phyloP scores from a whole-genome alignment of 2,113 vertebrate genomes.

The Nerophis ophidion region DNA sequence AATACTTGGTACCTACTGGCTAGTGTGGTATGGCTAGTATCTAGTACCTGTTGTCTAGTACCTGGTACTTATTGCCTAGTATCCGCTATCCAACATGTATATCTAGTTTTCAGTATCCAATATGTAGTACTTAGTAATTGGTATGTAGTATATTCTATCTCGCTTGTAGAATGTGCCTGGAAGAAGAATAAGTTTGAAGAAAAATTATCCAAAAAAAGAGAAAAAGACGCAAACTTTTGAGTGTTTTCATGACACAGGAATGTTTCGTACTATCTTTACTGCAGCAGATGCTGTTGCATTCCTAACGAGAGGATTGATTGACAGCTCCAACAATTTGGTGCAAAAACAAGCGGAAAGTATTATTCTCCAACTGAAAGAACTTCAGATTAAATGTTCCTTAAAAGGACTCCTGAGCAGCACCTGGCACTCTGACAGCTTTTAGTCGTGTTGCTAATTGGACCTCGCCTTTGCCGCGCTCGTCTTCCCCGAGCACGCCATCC shows the following conservation, averaged over 20 bases:
- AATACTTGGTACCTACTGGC: too few relatives aligned
- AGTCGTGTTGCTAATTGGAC: conserved; percentile 50
- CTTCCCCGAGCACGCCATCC: conserved; percentile 14
- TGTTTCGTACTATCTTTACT: not conserved
- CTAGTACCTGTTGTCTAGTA: too few relatives aligned
- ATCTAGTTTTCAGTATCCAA: too few relatives aligned
- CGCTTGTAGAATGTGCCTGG: too few relatives aligned
- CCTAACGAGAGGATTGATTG: conserved; percentile 35
- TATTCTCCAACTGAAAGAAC: conserved; percentile 20
- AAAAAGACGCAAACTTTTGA: not conserved
- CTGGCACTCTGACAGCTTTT: conserved; percentile 10
- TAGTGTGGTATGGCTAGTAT: too few relatives aligned
- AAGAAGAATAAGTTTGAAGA: too few relatives aligned
- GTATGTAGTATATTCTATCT: too few relatives aligned
- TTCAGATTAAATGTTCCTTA: conserved; percentile 25
- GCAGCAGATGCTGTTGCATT: conserved; percentile 2
- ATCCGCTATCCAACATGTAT: too few relatives aligned
- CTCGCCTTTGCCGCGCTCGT: conserved; percentile 16
- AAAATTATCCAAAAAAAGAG: too few relatives aligned
- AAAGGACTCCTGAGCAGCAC: conserved; percentile 42
- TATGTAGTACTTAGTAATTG: too few relatives aligned
- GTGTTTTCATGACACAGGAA: not conserved
- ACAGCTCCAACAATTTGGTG: conserved; percentile 26
- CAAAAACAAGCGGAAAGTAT: conserved; percentile 28
- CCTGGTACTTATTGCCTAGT: too few relatives aligned